Evolutionary conservation across 2,888 invertebrate genomes (phyloP).

Genomic region (Biston betularia): DNA sequence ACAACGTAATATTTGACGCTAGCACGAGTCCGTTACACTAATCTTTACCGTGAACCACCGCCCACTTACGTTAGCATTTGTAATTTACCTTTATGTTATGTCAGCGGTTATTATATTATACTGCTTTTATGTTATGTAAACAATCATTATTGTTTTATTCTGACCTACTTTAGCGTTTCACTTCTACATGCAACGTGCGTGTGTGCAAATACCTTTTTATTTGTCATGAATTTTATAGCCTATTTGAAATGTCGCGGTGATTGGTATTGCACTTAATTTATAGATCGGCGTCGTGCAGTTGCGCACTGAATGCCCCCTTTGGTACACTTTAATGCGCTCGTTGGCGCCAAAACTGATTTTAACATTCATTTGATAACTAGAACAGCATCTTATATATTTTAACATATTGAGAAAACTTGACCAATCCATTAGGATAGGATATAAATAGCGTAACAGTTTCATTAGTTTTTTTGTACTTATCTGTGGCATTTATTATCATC

Average conservation of each 20-base stretch:
- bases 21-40: neutral
- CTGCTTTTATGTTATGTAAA: neutral
- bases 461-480: too few species aligned
- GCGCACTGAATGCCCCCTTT: too few species aligned
- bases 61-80: neutral
- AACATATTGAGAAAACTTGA: too few species aligned
- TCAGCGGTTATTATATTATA: neutral
- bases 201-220: neutral
- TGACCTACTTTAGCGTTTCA: conserved; percentile 1
- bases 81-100: neutral
- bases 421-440: too few species aligned
- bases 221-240: neutral
- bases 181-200: neutral
- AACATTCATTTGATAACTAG: too few species aligned
- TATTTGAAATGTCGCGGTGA: conserved; percentile 1
- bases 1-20: neutral
- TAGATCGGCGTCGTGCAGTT: too few species aligned
- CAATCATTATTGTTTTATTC: conserved; percentile 6
- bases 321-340: too few species aligned
- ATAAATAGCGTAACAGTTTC: too few species aligned
- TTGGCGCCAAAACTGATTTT: too few species aligned
- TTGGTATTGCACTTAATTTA: neutral
- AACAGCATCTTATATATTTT: too few species aligned
- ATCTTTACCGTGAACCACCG: neutral
- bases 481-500: too few species aligned